Base-by-base conservation (phyloP, 2,113 vertebrate genomes). In the Alexandromys fortis region DNA sequence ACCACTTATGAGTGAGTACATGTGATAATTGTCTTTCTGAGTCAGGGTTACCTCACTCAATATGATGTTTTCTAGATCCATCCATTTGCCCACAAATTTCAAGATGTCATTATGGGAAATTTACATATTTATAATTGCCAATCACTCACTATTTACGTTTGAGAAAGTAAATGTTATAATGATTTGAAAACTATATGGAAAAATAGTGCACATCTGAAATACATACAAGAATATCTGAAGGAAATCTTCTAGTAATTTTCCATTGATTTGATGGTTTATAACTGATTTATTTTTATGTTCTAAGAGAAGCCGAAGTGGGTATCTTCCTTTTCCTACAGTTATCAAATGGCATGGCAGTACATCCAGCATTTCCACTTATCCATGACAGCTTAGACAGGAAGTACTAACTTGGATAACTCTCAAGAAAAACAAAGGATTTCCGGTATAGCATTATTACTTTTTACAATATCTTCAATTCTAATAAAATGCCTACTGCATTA, bases 221-320 rank as follows among this genome's bases (percentile, higher is more conserved):
- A 73, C 65, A 38, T 5, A 55, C 14, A 61, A 55, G 28, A 47
- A 68, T 68, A 83, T 47, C n/a, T 86, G 45, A 33, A 77, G 28
- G 49, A 42, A 14, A 38, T 61, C 61, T 93, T 52, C 26, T 92
- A 7, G 9, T 75, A 22, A n/a, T 49, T 85, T 45, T 42, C 38
- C 87, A 89, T 22, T 38, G 6, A 63, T 94, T 88, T 85, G 35
- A 93, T 47, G 78, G 78, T 77, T 91, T 75, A 85, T 65, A 63
- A 38, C 52, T 26, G 7, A 45, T 35, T 94, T 10, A 77, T 47
- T 94, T 83, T 78, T 63, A 52, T 42, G 68, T 94, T 90, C 65
- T 58, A 72, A 90, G 65, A 26, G 58, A 89, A 90, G 24, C 21
- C 47, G 21, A 77, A 58, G 38, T 6, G 26, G 91, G n/a, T 38